Conservation (phyloP, 2,113 vertebrate genomes). For the Burhinus bistriatus region DNA sequence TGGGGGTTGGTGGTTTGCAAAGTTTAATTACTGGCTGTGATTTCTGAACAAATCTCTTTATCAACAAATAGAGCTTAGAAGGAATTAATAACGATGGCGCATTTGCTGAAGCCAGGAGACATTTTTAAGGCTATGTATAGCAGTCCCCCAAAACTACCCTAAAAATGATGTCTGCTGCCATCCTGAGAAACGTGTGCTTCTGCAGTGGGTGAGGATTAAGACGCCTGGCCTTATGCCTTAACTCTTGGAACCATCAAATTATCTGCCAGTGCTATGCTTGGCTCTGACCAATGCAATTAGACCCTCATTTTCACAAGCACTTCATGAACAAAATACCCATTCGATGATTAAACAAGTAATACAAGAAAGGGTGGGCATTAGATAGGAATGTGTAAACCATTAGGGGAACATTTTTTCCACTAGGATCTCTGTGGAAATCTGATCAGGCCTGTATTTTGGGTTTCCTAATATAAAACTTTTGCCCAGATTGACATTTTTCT, state of each 20-base stretch:
- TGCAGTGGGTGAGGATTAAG: constrained; percentile 57
- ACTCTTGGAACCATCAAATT: constrained; percentile 64
- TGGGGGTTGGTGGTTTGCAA: not conserved
- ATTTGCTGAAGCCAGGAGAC: not conserved
- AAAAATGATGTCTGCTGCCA: constrained; percentile 48
- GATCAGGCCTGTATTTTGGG: constrained; percentile 72
- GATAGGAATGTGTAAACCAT: constrained; percentile 76
- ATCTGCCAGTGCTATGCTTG: constrained; percentile 67
- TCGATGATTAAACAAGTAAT: constrained; percentile 58
- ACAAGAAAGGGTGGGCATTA: constrained; percentile 71
- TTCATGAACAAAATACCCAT: constrained; percentile 60
- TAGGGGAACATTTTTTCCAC: constrained; percentile 72
- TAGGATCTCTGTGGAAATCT: constrained; percentile 74
- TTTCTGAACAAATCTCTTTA: constrained; percentile 9
- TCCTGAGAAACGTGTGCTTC: constrained; percentile 32
- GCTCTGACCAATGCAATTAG: constrained; percentile 53
- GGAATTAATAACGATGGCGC: not conserved
- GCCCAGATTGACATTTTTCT: constrained; percentile 72
- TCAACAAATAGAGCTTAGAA: not conserved
- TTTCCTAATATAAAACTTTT: constrained; percentile 75
- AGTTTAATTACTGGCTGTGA: not conserved
- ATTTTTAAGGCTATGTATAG: not conserved
- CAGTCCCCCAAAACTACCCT: not conserved
- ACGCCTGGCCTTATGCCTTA: constrained; percentile 45
- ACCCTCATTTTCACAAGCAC: constrained; percentile 61